Evolutionary conservation across 2,113 vertebrate species (phyloP), one percentile per base, ranked within the genome.

Genomic region (Mormyrus iriodes): DNA sequence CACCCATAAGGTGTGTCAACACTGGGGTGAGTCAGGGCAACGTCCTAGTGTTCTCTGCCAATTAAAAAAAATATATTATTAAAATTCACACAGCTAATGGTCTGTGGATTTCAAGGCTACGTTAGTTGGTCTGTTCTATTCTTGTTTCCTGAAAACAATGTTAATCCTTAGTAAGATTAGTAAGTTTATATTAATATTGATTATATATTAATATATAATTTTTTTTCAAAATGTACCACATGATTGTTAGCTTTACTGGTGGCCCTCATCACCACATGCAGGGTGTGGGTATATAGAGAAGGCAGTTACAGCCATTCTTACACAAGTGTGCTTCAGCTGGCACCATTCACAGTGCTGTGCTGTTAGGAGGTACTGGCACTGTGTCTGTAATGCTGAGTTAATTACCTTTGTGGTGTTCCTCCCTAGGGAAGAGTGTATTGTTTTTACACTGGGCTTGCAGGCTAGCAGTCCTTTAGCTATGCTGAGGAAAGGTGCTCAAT

Each of bases 161-260:
- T 65, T 65, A 27, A 65, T 27, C 61, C 61, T 69, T 31, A 31
- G 10, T 69, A 31, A 69, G 9, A 3, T 31, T 69, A 3, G 1
- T 13, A 69, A 69, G n/a, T 3, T 65, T 69, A 10, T 1, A 31
- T 9, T 65, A 27, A 65, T 65, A 27, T 65, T n/a, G n/a, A 27
- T 65, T 9, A 46, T 46, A 46, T 46, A 46, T 5, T 46, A 46
- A 3, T 3, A 46, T 46, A 46, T 46, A 46, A 49, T 49, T 61
- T n/a, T 58, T 61, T 61, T 27, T 27, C 24, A 61, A n/a, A 27
- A 65, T 31, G 61, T 13, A 4, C 61, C 4, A n/a, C 61, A 4
- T 69, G 88, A 85, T 90, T 91, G 51, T 42, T 83, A 82, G 69
- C 92, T 93, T 93, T 89, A 92, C 91, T 58, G 55, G 61, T 31